Base-by-base conservation (phyloP, 2,888 invertebrate genomes). In the Cryptophagus acutangulus region DNA sequence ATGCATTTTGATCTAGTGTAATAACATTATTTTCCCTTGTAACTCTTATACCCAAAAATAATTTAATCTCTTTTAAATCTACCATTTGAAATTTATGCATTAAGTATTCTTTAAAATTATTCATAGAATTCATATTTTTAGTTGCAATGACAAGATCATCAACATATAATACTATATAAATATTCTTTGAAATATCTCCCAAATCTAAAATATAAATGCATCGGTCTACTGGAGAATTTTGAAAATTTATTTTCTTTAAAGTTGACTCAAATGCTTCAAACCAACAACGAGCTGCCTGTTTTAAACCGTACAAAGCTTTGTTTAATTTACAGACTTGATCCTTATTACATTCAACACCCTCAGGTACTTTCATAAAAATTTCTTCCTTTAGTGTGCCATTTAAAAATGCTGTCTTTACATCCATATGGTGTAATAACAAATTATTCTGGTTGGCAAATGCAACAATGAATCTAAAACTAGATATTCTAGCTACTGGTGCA, bases 101-200 rank as follows among this genome's bases (percentile, higher is more conserved):
- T 40, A 54, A 38, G 44, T 48, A 54, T 3, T 17, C n/a, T 44
- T 56, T 56, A 17, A 51, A 51, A 3, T 30, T 42, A 6, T 2
- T 35, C 45, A 53, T 47, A 33, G 17, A 36, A 14, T 2, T 12
- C 8, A 26, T 36, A 17, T 46, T 15, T 17, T 14, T 10, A 12
- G 48, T 39, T 26, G 18, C 20, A 20, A 45, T 45, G 10, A 38
- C 8, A 8, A 48, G 13, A 37, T 54, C 53, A 39, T 53, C 51
- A 10, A 53, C 47, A 41, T 52, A 53, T 13, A 54, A 29, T 24
- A 48, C 16, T 9, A 54, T 29, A 41, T 49, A 41, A 17, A 51
- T 43, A 33, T 48, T 50, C 34, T 40, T 40, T 17, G 16, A 14
- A 34, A 40, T 39, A 40, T 45, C 17, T 15, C 40, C 37, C 26